These are phyloP conservation scores for Gobius niger DNA, from an alignment of 2,113 vertebrate species.

Conservation along the genomic window DNA sequence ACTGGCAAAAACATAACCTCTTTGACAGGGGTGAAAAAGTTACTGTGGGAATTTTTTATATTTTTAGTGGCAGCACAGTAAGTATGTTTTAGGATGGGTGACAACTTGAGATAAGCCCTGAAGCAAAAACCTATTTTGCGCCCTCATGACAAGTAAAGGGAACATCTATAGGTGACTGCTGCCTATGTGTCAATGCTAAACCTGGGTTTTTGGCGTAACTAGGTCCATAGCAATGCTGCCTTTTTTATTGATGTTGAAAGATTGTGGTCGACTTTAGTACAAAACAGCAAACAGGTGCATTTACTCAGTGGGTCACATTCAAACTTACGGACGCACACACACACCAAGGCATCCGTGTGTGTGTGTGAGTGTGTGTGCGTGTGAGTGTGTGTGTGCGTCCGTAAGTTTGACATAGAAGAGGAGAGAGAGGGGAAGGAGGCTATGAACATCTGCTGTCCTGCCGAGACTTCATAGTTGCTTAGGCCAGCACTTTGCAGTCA, in stretches of 20 bases:
- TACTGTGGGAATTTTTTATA: neutral
- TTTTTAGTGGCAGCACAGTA: constrained; percentile 5
- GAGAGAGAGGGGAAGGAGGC: constrained; percentile 23
- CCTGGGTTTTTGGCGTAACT: constrained; percentile 47
- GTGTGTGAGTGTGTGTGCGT: constrained; percentile 25
- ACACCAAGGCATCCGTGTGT: too few species aligned
- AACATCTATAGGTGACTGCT: constrained; percentile 17
- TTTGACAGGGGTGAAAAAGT: constrained; percentile 1
- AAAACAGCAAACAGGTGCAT: constrained; percentile 52
- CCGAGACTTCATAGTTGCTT: constrained; percentile 73
- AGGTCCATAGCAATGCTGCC: constrained; percentile 25
- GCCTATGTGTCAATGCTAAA: constrained; percentile 18
- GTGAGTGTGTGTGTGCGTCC: constrained; percentile 27
- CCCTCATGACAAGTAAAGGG: neutral
- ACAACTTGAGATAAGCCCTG: constrained; percentile 26
- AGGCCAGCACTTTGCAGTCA: constrained; percentile 67
- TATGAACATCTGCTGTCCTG: constrained; percentile 73
- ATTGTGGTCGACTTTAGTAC: constrained; percentile 54
- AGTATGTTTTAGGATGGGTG: constrained; percentile 13
- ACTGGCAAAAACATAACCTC: neutral
- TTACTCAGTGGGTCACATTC: constrained; percentile 61
- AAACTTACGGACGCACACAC: constrained; percentile 45
- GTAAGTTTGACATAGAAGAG: constrained; percentile 43
- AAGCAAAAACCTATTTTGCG: constrained; percentile 25
- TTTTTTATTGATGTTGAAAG: constrained; percentile 53